phyloP scores from a whole-genome alignment of 1,140 invertebrate species.

The Phortica variegata region DNA sequence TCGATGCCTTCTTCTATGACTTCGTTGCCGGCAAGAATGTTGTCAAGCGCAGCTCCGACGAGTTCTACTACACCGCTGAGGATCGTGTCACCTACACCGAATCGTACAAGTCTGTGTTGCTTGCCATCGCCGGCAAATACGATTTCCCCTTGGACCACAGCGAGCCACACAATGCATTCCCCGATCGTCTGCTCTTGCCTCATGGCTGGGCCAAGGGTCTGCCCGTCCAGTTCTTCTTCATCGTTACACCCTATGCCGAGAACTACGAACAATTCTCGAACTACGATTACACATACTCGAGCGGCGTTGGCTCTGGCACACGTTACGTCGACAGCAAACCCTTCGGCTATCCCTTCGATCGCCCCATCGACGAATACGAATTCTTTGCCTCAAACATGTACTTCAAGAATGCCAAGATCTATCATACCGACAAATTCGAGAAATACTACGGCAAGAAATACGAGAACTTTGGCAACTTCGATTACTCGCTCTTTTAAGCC shows the following conservation, averaged over 20 bases:
- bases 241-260: conserved; percentile 57
- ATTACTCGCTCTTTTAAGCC: conserved; percentile 31
- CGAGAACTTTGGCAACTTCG: conserved; percentile 34
- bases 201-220: conserved; percentile 64
- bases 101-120: conserved; percentile 62
- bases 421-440: conserved; percentile 58
- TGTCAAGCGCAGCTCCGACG: conserved; percentile 66
- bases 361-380: conserved; percentile 46
- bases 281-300: conserved; percentile 34
- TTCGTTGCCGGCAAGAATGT: conserved; percentile 67
- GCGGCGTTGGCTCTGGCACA: conserved; percentile 41
- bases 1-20: conserved; percentile 70
- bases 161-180: conserved; percentile 62
- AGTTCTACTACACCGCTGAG: conserved; percentile 64
- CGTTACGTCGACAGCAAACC: conserved; percentile 42
- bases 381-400: conserved; percentile 54
- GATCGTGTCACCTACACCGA: conserved; percentile 66
- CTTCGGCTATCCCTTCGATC: conserved; percentile 58
- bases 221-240: conserved; percentile 64
- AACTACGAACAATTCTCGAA: conserved; percentile 37
- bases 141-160: conserved; percentile 59
- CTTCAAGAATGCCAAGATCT: conserved; percentile 56
- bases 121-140: conserved; percentile 57
- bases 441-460: conserved; percentile 47
- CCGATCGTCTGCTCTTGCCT: conserved; percentile 62